phyloP scores from a whole-genome alignment of 2,888 invertebrate species.

The Reticulitermes lucifugus region DNA sequence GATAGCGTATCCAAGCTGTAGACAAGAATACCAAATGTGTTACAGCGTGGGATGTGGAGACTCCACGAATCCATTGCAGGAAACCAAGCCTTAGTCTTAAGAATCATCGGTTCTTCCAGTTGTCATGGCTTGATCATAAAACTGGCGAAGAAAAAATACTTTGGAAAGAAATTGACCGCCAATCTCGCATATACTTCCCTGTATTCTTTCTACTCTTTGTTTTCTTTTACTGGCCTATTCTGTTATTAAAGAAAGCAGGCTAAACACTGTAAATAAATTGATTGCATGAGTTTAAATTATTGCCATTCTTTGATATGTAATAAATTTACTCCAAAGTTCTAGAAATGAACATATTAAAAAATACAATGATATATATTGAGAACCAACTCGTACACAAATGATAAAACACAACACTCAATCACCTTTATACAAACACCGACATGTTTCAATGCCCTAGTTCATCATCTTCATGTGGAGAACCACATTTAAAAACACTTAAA shows the following conservation, averaged over 20 bases:
- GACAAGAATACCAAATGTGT: constrained; percentile 74
- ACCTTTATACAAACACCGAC: no score
- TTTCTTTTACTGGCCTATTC: constrained; percentile 82
- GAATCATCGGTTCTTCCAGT: constrained; percentile 60
- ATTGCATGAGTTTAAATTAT: neutral
- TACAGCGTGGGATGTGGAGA: constrained; percentile 62
- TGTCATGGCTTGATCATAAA: constrained; percentile 62
- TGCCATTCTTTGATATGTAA: neutral
- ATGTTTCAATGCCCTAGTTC: no score
- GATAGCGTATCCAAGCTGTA: constrained; percentile 72
- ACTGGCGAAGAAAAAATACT: constrained; percentile 74
- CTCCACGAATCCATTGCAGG: constrained; percentile 60
- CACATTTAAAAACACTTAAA: no score
- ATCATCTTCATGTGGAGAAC: no score
- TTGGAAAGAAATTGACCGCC: constrained; percentile 82
- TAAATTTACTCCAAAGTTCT: neutral
- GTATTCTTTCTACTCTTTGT: constrained; percentile 82
- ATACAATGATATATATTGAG: no score
- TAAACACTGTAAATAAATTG: neutral
- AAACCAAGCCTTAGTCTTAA: constrained; percentile 53
- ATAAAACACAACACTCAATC: no score
- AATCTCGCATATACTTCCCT: constrained; percentile 82
- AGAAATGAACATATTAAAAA: neutral
- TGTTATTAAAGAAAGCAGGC: constrained; percentile 70
- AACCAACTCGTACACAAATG: no score